Evolutionary conservation across 1,140 invertebrate genomes (phyloP).

Genomic region (Panonychus citri): DNA sequence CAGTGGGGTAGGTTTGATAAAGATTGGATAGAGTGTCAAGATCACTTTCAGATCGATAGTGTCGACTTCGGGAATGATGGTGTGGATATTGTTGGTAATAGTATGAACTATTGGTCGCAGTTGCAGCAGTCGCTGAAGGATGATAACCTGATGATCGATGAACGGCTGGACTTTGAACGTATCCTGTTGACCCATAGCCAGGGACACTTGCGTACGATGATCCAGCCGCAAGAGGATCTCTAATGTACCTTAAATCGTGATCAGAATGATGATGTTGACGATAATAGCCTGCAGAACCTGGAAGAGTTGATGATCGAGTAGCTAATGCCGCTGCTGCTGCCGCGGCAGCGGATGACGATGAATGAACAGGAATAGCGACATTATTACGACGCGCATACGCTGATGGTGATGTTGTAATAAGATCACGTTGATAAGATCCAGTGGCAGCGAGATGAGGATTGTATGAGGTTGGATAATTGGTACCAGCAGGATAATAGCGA

Average conservation of each 20-base stretch:
- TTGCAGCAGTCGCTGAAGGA: neutral
- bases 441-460: neutral
- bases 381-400: neutral
- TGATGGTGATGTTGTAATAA: neutral
- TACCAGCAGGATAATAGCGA: neutral
- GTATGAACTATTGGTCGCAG: neutral
- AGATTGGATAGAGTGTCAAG: constrained; percentile 1
- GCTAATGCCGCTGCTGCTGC: neutral
- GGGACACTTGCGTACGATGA: neutral
- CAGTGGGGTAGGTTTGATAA: neutral
- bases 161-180: neutral
- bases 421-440: neutral
- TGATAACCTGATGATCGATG: neutral
- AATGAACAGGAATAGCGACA: neutral
- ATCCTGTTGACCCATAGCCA: neutral
- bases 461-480: neutral
- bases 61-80: neutral
- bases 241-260: neutral
- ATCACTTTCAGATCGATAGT: constrained; percentile 1
- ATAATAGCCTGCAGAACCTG: neutral
- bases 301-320: neutral
- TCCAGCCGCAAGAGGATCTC: neutral
- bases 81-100: neutral
- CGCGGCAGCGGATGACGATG: neutral
- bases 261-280: neutral